Conservation (phyloP, 2,888 invertebrate genomes). For the Mythimna pallens region DNA sequence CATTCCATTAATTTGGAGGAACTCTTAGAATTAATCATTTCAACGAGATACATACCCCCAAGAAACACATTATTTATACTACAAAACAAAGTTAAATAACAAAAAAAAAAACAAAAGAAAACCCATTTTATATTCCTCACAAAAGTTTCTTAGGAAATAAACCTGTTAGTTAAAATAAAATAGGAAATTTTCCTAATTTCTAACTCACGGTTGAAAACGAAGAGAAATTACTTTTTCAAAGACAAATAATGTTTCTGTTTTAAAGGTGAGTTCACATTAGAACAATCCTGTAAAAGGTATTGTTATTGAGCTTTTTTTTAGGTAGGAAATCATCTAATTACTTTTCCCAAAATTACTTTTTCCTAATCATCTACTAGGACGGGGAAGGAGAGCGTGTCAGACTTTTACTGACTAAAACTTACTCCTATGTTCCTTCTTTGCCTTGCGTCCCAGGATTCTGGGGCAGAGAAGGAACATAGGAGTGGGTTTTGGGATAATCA, state of each 20-base stretch:
- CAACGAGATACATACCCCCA: background rate
- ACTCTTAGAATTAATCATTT: background rate
- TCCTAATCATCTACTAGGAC: no score
- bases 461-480: no score
- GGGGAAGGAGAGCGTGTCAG: no score
- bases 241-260: conserved; percentile 40
- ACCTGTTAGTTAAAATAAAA: conserved; percentile 49
- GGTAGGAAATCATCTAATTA: no score
- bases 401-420: no score
- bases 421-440: no score
- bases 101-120: conserved; percentile 16
- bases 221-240: conserved; percentile 39
- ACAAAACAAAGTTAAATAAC: conserved; percentile 20
- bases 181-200: conserved; percentile 44
- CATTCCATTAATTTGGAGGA: background rate
- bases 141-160: conserved; percentile 27
- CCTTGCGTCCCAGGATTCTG: no score
- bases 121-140: conserved; percentile 11
- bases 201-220: conserved; percentile 31
- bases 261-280: conserved; percentile 3
- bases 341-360: no score
- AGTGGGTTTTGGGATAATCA: no score
- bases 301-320: no score
- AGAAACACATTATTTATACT: conserved; percentile 14
- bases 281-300: background rate